Percentiles rank a stretch among this genome's conserved stretches.
These are phyloP conservation scores for Cyrtonyx montezumae DNA, from an alignment of 2,113 vertebrate genomes.

Conservation along the genomic window DNA sequence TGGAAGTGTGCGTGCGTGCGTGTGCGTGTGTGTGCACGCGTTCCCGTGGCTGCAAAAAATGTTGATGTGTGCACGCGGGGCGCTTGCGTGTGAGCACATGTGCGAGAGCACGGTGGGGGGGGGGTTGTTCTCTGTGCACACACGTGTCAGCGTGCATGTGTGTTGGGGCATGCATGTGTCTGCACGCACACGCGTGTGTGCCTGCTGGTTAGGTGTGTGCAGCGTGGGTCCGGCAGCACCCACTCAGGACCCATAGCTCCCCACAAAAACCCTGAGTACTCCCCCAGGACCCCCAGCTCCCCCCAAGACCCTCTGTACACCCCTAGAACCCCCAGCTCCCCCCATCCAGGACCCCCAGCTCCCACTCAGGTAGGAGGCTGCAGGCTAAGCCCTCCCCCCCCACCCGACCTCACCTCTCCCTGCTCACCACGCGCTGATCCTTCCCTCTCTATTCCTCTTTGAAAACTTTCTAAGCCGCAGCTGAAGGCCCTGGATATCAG, in stretches of 20 bases:
- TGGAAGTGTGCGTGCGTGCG: accelerated
- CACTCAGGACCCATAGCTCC: neutral
- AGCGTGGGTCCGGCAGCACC: neutral
- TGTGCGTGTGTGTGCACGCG: neutral
- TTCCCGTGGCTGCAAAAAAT: too few species aligned
- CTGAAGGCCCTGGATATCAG: neutral
- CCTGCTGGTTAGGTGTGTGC: neutral
- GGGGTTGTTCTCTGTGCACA: neutral
- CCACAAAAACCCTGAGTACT: too few species aligned
- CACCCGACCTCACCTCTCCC: neutral
- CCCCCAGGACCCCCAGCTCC: too few species aligned
- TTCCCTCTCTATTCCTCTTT: neutral
- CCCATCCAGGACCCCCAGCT: neutral
- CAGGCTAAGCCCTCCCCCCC: neutral
- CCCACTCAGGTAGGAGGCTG: neutral
- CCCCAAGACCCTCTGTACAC: neutral
- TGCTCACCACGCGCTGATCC: too few species aligned
- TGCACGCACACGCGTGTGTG: neutral
- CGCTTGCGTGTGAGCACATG: too few species aligned
- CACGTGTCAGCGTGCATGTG: neutral
- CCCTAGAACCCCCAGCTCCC: neutral
- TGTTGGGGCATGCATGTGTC: neutral
- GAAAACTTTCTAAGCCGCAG: neutral
- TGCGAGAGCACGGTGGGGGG: neutral
- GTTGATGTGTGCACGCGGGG: neutral